phyloP scores from a whole-genome alignment of 2,888 invertebrate genomes.

The Timema cristinae region DNA sequence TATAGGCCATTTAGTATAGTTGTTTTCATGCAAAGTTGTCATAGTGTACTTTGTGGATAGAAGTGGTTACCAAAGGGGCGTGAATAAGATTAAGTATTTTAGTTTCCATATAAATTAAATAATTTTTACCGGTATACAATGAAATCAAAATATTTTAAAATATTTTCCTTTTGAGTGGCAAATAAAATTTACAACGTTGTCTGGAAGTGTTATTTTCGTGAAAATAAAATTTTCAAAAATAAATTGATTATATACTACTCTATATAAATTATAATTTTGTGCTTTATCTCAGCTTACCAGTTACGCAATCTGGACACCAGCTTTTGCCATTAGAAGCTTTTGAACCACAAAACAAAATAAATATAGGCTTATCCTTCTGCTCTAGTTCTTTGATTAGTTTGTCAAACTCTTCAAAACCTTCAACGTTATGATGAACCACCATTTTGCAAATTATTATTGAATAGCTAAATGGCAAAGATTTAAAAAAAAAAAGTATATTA shows the following conservation, averaged over 20 bases:
- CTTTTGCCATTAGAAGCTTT: constrained; percentile 64
- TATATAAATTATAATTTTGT: neutral
- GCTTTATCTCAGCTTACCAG: constrained; percentile 53
- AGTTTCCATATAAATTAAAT: too few relatives aligned
- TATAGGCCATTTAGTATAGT: too few relatives aligned
- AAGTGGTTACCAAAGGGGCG: too few relatives aligned
- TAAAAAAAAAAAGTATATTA: neutral
- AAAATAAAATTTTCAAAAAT: neutral
- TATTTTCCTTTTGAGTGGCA: too few relatives aligned
- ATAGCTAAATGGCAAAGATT: too few relatives aligned
- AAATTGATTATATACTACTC: neutral
- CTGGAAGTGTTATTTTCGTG: neutral
- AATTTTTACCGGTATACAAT: too few relatives aligned
- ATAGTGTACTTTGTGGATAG: too few relatives aligned
- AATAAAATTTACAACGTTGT: neutral
- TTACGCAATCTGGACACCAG: constrained; percentile 88
- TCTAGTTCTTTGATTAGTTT: constrained; percentile 54
- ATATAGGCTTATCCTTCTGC: constrained; percentile 44
- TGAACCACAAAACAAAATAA: constrained; percentile 63
- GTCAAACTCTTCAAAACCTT: constrained; percentile 60
- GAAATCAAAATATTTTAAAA: too few relatives aligned
- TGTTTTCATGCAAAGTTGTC: too few relatives aligned
- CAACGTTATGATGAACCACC: constrained; percentile 48
- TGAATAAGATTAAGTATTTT: too few relatives aligned
- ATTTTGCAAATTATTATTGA: constrained; percentile 40